Base-by-base conservation (phyloP, 2,888 invertebrate species). In the Lingula anatina region DNA sequence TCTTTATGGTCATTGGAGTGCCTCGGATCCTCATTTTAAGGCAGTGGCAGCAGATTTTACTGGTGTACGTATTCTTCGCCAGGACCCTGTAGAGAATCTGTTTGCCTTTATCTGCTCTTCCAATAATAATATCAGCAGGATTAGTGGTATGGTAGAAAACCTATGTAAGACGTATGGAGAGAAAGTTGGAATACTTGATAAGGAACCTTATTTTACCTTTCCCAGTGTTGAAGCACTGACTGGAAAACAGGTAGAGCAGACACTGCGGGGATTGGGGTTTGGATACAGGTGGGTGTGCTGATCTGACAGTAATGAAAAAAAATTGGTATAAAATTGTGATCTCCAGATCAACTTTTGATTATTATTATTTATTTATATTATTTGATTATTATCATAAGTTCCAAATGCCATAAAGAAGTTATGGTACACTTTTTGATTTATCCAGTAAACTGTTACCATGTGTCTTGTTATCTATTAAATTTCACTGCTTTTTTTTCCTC, bases 31-130 rank as follows among this genome's bases (percentile, higher is more conserved):
- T 25, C 80, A 89, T 61, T 95, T 95, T 78, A 79, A 81, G 57
- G 78, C 81, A 47, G 84, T 86, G 7, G 83, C 86, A 2, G 35
- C 53, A n/a, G 50, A 61, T 18, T 88, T 88, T 65, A 83, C 54
- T 39, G 94, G 94, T 0, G 87, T 97, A n/a, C 83, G 97, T 64
- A 89, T 97, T 70, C 79, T 99, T 42, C 79, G 85, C 48, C 97
- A 97, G 74, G 90, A 95, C 64, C 87, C 92, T 0, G 82, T 89
- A 0, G 97, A 99, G 77, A 95, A 91, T 78, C 80, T 96, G 12
- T 89, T 99, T 72, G 88, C 92, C 9, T 97, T 97, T 73, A 94
- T 97, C 64, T 97, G 96, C 75, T 96, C 96, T 47, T 90, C 95
- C 52, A 97, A 97, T 75, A 99, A 99, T 78, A 88, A 97, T 71